Conservation (phyloP, 2,797 vertebrate genomes). For the Capromys pilorides region DNA sequence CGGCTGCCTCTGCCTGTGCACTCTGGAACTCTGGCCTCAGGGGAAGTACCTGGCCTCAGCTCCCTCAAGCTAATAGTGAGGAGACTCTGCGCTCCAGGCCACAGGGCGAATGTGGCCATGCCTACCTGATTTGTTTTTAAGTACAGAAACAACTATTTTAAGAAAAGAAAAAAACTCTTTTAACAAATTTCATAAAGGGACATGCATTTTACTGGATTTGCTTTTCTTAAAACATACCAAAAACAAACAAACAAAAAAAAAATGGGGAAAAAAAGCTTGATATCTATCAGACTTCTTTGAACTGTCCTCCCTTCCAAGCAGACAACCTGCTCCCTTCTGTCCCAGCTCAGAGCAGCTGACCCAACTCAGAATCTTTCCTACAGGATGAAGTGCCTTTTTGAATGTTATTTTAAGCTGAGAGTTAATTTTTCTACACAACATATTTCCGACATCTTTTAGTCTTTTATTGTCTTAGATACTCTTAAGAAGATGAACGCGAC, state of each 20-base stretch:
- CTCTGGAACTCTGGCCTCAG: slow-evolving; percentile 5
- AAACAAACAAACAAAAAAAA: slow-evolving; percentile 86
- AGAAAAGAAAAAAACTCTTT: slow-evolving; percentile 86
- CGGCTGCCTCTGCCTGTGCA: background rate
- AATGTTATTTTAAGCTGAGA: slow-evolving; percentile 95
- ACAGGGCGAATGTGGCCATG: slow-evolving; percentile 46
- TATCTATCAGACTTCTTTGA: slow-evolving; percentile 84
- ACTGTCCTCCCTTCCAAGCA: slow-evolving; percentile 90
- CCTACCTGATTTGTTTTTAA: slow-evolving; percentile 81
- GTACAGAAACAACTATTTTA: slow-evolving; percentile 87
- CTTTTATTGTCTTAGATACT: slow-evolving; percentile 93
- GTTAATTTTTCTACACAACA: slow-evolving; percentile 93
- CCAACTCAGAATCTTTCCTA: slow-evolving; percentile 94
- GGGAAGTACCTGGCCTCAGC: slow-evolving; percentile 10
- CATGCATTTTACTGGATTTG: slow-evolving; percentile 86
- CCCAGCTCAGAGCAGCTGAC: slow-evolving; percentile 90
- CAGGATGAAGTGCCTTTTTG: slow-evolving; percentile 99
- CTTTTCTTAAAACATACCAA: slow-evolving; percentile 91
- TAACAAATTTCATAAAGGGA: slow-evolving; percentile 88
- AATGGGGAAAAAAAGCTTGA: slow-evolving; percentile 80
- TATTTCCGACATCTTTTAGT: slow-evolving; percentile 93
- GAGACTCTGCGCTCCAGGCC: background rate
- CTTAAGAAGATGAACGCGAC: slow-evolving; percentile 89
- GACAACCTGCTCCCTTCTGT: slow-evolving; percentile 85
- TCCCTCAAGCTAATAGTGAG: background rate